Evolutionary conservation across 2,888 invertebrate species (phyloP).

Genomic region (Lepidochrysops patricia): DNA sequence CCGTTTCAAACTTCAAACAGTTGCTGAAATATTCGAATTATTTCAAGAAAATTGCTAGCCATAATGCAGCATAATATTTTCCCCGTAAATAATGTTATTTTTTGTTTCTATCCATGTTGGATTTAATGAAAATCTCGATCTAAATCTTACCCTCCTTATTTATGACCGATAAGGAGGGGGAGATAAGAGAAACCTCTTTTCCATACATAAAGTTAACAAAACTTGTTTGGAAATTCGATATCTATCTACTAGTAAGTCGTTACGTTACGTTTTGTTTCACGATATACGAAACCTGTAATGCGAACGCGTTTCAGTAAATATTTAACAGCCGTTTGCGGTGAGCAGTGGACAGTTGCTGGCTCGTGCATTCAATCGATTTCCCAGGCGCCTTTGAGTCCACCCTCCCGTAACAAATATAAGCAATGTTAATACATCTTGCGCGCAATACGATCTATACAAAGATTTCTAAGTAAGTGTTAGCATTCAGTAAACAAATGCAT

Average conservation of each 20-base stretch:
- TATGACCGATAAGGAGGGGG: constrained; percentile 19
- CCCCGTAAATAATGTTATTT: not conserved
- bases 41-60: not conserved
- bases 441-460: not conserved
- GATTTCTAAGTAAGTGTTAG: not conserved
- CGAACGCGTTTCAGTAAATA: constrained; percentile 5
- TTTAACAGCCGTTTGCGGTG: constrained; percentile 10
- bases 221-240: not conserved
- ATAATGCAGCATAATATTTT: too few relatives aligned
- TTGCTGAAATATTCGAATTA: not conserved
- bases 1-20: too few relatives aligned
- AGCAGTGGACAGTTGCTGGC: constrained; percentile 12
- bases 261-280: not conserved
- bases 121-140: constrained; percentile 12
- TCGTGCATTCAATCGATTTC: constrained; percentile 24
- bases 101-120: not conserved
- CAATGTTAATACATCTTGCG: constrained; percentile 8
- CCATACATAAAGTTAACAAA: constrained; percentile 1
- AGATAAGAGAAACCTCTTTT: constrained; percentile 15
- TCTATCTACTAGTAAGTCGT: not conserved
- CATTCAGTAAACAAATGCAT: not conserved
- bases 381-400: constrained; percentile 22
- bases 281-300: not conserved
- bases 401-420: constrained; percentile 14
- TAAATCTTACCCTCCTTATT: constrained; percentile 23